A percentile compares a stretch with the other conserved stretches of the same genome.
phyloP scores from a whole-genome alignment of 2,888 invertebrate species.

The Syrphus vitripennis region DNA sequence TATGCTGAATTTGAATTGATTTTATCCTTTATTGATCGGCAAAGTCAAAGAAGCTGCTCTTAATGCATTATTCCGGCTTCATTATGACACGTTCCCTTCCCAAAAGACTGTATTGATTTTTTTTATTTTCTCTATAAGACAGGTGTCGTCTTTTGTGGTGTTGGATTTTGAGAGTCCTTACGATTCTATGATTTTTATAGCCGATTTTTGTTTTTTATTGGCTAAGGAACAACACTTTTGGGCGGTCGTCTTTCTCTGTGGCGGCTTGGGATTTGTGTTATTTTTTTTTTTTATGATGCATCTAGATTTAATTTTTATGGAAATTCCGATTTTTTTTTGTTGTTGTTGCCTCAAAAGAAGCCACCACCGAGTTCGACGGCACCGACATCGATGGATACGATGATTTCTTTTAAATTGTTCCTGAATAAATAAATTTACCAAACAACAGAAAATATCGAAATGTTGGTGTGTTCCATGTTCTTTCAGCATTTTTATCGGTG shows the following conservation, averaged over 20 bases:
- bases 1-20: constrained; percentile 67
- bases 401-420: constrained; percentile 38
- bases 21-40: constrained; percentile 64
- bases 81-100: constrained; percentile 65
- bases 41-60: constrained; percentile 57
- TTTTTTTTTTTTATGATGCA: background rate
- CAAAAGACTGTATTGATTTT: background rate
- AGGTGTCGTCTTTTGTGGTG: constrained; percentile 37
- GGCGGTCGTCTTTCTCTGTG: constrained; percentile 36
- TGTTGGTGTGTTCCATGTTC: constrained; percentile 11
- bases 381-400: constrained; percentile 1
- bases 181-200: constrained; percentile 36
- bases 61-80: constrained; percentile 68
- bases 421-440: constrained; percentile 43
- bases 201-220: constrained; percentile 16
- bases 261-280: background rate
- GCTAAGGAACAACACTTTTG: constrained; percentile 27
- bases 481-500: constrained; percentile 32
- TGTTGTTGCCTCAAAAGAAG: background rate
- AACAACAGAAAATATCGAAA: background rate
- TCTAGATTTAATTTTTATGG: constrained; percentile 32
- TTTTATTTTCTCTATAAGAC: background rate
- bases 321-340: constrained; percentile 14
- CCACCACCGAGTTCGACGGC: background rate
- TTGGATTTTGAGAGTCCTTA: constrained; percentile 33